Base-by-base conservation (phyloP, 2,888 invertebrate species). In the Temnothorax ravouxi region DNA sequence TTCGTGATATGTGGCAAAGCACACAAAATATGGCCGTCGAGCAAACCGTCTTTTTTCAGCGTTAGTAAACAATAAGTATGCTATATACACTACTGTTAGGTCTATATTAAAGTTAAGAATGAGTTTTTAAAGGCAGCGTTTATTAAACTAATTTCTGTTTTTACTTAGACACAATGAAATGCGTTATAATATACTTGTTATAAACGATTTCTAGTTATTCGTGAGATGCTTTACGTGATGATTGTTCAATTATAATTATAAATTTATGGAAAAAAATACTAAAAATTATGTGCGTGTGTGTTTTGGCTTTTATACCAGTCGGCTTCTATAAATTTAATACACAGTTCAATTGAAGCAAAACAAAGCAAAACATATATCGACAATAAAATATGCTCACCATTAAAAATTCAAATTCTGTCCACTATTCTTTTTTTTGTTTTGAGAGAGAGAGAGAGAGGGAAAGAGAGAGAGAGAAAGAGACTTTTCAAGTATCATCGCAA, bases 401-500 rank as follows among this genome's bases (percentile, higher is more conserved):
- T 64, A 3, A 64, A 52, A 76, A 66, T 52, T 6, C 44, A 21
- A 6, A 25, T 25, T 25, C 4, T 9, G 2, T 44, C 18, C 11
- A 18, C 21, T 21, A 3, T 11, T 4, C 18, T 34, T 29, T 18
- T 34, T 47, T 4, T 5, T n/a, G n/a, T n/a, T n/a, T n/a, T n/a
- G 2, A 25, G n/a, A 38, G 38, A 41, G 38, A 41, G 18, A 8
- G 2, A 21, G 41, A 52, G 15, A n/a, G 6, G 50, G n/a, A 15
- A 1, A 25, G n/a, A 38, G 38, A 41, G 38, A 50, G 66, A 59
- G 9, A 50, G 13, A n/a, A 34, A n/a, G 47, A 44, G 38, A 21
- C 21, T 67, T 21, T 21, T 50, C 15, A 69, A 44, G 54, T 56
- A 66, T 69, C 34, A 66, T 69, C 34, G 44, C 18, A 34, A 66